Evolutionary conservation across 2,888 invertebrate species (phyloP).

Genomic region (Eulithis prunata): DNA sequence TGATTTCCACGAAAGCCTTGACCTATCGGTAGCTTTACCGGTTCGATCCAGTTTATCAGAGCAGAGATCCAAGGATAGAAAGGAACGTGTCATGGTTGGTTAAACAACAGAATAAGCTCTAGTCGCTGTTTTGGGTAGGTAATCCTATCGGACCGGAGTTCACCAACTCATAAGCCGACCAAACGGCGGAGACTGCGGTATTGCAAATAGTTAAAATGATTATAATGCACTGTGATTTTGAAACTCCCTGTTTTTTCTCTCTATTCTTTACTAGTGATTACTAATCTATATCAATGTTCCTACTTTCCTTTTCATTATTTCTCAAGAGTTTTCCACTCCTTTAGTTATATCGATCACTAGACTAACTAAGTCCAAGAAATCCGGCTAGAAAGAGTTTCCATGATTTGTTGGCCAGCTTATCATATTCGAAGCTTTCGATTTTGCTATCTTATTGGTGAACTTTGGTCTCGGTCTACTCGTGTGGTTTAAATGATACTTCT

Average conservation of each 20-base stretch:
- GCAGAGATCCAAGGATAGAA: conserved; percentile 55
- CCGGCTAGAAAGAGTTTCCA: no score
- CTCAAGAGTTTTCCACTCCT: no score
- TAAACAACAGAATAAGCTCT: conserved; percentile 8
- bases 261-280: no score
- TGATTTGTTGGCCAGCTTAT: no score
- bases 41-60: conserved; percentile 41
- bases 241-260: no score
- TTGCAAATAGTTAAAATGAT: no score
- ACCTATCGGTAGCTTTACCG: conserved; percentile 24
- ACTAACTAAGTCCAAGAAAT: no score
- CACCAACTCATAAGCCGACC: neutral
- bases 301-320: no score
- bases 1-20: conserved; percentile 30
- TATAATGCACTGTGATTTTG: no score
- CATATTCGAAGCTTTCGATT: neutral
- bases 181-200: no score
- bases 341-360: no score
- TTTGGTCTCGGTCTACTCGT: conserved; percentile 9
- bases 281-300: no score
- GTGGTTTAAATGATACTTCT: conserved; percentile 4
- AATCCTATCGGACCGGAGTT: conserved; percentile 3
- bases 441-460: neutral
- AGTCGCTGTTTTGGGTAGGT: conserved; percentile 1
- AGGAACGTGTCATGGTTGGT: conserved; percentile 55